A percentile compares a stretch with the other conserved stretches of the same genome.
Conservation (phyloP, 2,888 invertebrate genomes). For the Macrophya alboannulata region DNA sequence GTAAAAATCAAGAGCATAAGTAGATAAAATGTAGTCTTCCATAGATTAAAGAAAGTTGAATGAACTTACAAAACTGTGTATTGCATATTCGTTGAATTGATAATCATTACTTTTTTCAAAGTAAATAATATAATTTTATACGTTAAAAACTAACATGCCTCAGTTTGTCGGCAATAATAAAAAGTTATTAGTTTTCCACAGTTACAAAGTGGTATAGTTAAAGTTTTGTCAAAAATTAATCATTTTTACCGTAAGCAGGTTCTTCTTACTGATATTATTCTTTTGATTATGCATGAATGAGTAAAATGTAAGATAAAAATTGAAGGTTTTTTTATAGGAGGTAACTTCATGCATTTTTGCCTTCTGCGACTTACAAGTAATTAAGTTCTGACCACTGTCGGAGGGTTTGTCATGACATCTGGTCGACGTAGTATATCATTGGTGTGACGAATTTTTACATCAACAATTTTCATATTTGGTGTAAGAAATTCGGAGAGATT, state of each 20-base stretch:
- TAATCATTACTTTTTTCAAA: neutral
- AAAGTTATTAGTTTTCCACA: too few species aligned
- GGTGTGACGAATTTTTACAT: constrained; percentile 83
- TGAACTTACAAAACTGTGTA: neutral
- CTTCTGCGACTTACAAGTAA: neutral
- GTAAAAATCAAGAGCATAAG: neutral
- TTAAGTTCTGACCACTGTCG: neutral
- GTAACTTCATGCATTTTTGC: neutral
- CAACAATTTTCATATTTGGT: constrained; percentile 85
- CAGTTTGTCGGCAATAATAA: too few species aligned
- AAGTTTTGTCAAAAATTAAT: neutral
- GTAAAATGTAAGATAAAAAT: neutral
- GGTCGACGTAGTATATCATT: constrained; percentile 77
- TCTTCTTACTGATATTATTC: neutral
- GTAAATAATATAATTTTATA: neutral
- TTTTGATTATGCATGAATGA: neutral
- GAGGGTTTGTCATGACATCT: too few species aligned
- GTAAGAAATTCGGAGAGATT: constrained; percentile 85
- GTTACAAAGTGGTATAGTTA: neutral
- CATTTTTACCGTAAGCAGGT: neutral
- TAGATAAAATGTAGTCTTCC: neutral
- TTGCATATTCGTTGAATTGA: neutral
- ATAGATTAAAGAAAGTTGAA: neutral
- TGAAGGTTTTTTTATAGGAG: neutral
- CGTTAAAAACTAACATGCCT: neutral